Evolutionary conservation across 2,113 vertebrate genomes (phyloP), one percentile per base, ranked within the genome.

Genomic region (Callipepla californica): DNA sequence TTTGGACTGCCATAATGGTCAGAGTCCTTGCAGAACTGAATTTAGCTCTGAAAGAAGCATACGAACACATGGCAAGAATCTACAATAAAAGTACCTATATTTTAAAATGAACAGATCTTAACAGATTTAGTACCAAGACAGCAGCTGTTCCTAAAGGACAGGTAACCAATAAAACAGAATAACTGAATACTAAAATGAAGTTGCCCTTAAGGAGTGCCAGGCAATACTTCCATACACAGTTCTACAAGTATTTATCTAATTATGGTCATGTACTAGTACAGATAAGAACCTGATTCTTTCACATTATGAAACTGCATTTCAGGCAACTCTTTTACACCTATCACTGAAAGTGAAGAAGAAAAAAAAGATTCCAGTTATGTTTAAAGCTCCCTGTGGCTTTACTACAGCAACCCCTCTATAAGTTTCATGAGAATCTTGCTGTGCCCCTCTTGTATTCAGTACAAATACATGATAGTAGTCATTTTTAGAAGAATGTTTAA

Each of bases 401-500:
- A 79, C 32, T 11, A 82, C n/a, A 53, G n/a, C 44, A 72, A 9
- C 48, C 40, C 63, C 62, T 92, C 86, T 20, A 79, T 58, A 73
- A 4, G 5, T 30, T 78, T 93, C 57, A 81, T 32, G 40, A 79
- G 67, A 94, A 87, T 2, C 1, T 25, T 75, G 42, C 34, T 51
- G 23, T 72, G 34, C 67, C 25, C 14, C 14, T 75, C 62, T 48
- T 87, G 22, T 51, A 83, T 65, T 94, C 32, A 86, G 20, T n/a
- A 69, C 2, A 90, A 65, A 73, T 30, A 53, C 18, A 38, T 12
- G 82, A 44, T 16, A 90, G 74, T 7, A 74, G 30, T 22, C 93
- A 26, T 65, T 72, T 51, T 72, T 74, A 80, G 34, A 14, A 92
- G 80, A 57, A 78, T n/a, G 20, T 45, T 73, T 40, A 80, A 90